phyloP scores from a whole-genome alignment of 2,888 invertebrate genomes.

The Phaonia tiefii region DNA sequence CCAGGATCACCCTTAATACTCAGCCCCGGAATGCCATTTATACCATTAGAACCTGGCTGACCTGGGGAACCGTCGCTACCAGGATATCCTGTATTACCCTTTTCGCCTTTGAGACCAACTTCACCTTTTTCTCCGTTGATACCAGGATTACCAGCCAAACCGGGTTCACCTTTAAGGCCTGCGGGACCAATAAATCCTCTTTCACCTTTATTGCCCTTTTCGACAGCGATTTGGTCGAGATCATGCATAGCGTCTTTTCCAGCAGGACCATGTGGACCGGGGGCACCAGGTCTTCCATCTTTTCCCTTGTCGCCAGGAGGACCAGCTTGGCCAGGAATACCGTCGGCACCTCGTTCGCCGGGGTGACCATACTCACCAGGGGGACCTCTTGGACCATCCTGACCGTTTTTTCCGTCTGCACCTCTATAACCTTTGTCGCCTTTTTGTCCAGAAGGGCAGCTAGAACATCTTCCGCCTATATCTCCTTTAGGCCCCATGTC shows the following conservation, averaged over 20 bases:
- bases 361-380: conserved; percentile 86
- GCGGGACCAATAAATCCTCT: conserved; percentile 84
- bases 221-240: conserved; percentile 81
- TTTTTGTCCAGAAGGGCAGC: conserved; percentile 87
- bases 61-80: conserved; percentile 89
- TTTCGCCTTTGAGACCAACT: conserved; percentile 85
- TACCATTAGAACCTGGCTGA: conserved; percentile 84
- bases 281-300: conserved; percentile 83
- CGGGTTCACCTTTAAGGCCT: conserved; percentile 86
- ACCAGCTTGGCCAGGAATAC: conserved; percentile 83
- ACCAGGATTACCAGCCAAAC: conserved; percentile 86
- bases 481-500: conserved; percentile 89
- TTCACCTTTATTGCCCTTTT: conserved; percentile 86
- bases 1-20: conserved; percentile 90
- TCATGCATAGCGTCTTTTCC: conserved; percentile 85
- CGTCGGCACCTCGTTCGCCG: conserved; percentile 87
- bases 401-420: conserved; percentile 85
- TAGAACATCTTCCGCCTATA: conserved; percentile 89
- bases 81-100: conserved; percentile 85
- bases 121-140: conserved; percentile 86
- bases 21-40: conserved; percentile 85
- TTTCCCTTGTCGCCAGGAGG: conserved; percentile 75
- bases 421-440: conserved; percentile 91
- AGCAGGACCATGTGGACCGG: conserved; percentile 85
- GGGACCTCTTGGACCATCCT: conserved; percentile 87